Conservation (phyloP, 2,113 vertebrate genomes). For the Cranoglanis bouderius region DNA sequence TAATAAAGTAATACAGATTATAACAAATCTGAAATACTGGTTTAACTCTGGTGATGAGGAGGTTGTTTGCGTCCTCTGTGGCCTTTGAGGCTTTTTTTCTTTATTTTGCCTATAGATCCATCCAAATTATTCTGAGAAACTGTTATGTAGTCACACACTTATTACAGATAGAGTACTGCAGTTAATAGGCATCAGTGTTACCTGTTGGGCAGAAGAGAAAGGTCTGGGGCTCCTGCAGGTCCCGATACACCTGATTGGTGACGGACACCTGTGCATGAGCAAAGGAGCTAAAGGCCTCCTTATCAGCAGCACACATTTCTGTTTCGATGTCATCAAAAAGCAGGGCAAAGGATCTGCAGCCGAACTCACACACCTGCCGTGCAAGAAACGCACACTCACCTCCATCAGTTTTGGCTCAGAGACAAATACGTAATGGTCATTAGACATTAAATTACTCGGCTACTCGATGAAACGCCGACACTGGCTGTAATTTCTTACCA, state of each 20-base stretch:
- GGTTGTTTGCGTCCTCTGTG: not conserved
- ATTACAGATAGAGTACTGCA: not conserved
- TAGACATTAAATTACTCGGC: not conserved
- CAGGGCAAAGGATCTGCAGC: constrained; percentile 93
- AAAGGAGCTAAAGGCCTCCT: constrained; percentile 91
- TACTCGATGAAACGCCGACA: not conserved
- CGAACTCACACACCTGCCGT: constrained; percentile 86
- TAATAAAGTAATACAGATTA: not conserved
- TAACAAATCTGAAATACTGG: not conserved
- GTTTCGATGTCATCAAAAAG: constrained; percentile 97
- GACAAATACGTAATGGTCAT: not conserved
- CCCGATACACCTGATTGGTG: constrained; percentile 91
- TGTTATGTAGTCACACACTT: not conserved
- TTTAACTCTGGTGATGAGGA: not conserved
- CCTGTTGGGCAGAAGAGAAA: constrained; percentile 99
- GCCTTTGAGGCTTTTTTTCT: not conserved
- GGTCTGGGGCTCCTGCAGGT: constrained; percentile 85
- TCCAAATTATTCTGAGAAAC: not conserved
- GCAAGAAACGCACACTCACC: not conserved
- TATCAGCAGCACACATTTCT: constrained; percentile 96
- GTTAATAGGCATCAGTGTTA: constrained; percentile 58
- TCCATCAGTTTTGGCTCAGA: not conserved
- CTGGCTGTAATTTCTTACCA: not conserved
- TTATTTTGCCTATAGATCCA: not conserved
- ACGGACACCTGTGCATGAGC: constrained; percentile 92